Conservation (phyloP, 1,140 invertebrate species). For the Manduca sexta region DNA sequence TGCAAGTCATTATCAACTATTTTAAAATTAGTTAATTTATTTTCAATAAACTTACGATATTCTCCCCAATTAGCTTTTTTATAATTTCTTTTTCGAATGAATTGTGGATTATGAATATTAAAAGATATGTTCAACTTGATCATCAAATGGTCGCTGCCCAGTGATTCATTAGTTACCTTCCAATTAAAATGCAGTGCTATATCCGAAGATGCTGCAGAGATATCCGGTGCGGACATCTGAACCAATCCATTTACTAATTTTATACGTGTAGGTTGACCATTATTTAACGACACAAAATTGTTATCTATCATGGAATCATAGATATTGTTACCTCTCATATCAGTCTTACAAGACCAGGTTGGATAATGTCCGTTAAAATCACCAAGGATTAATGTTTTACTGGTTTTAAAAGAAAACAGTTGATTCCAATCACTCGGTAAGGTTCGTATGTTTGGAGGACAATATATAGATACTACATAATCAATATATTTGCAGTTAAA, state of each 20-base stretch:
- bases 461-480: constrained; percentile 16
- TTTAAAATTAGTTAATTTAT: neutral
- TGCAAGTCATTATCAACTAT: constrained; percentile 5
- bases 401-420: neutral
- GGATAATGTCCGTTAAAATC: constrained; percentile 20
- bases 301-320: constrained; percentile 12
- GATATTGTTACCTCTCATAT: constrained; percentile 16
- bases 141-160: constrained; percentile 29
- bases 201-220: constrained; percentile 14
- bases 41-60: constrained; percentile 10
- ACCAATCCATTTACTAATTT: constrained; percentile 8
- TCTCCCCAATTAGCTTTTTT: constrained; percentile 18
- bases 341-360: constrained; percentile 16
- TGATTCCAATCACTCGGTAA: constrained; percentile 10
- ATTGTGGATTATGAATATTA: too few relatives aligned
- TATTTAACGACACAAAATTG: constrained; percentile 11
- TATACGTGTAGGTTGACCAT: constrained; percentile 12
- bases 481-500: constrained; percentile 7
- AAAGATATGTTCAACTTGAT: constrained; percentile 12
- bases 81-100: too few relatives aligned
- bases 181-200: constrained; percentile 18
- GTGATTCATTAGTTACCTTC: constrained; percentile 12
- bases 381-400: constrained; percentile 11
- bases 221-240: constrained; percentile 16
- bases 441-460: constrained; percentile 5